Evolutionary conservation across 1,140 invertebrate genomes (phyloP).

Genomic region (Colletes latitarsis): DNA sequence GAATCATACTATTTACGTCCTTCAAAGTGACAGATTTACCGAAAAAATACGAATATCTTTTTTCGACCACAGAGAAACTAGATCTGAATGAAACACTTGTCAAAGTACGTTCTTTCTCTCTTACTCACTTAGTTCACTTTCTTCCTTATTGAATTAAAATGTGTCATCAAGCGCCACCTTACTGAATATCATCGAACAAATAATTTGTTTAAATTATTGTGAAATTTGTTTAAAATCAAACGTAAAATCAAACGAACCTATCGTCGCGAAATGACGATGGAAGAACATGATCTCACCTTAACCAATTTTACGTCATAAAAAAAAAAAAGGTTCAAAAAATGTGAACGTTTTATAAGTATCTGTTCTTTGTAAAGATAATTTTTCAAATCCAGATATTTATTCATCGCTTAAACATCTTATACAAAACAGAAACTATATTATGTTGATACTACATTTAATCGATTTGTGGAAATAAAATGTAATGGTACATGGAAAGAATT

Average conservation of each 20-base stretch:
- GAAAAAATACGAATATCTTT: neutral
- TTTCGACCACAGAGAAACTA: slow-evolving; percentile 10
- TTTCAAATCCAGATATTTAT: neutral
- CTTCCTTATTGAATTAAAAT: slow-evolving; percentile 42
- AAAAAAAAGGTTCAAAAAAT: neutral
- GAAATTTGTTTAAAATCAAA: neutral
- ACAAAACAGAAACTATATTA: neutral
- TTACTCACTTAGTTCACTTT: neutral
- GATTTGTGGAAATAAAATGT: neutral
- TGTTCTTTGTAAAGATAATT: neutral
- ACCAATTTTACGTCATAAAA: no score
- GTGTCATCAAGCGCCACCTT: slow-evolving; percentile 30
- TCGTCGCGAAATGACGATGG: no score
- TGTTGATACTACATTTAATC: neutral
- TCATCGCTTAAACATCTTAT: neutral
- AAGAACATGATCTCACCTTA: no score
- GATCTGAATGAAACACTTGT: slow-evolving; percentile 23
- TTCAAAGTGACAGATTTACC: neutral
- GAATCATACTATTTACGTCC: slow-evolving; percentile 10
- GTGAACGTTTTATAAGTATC: neutral
- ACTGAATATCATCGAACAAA: neutral
- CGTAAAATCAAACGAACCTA: neutral
- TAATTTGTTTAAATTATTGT: neutral
- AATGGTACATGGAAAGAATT: neutral
- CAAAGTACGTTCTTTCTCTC: slow-evolving; percentile 26